Conservation (phyloP, 2,113 vertebrate species). For the Macroglossus sobrinus region DNA sequence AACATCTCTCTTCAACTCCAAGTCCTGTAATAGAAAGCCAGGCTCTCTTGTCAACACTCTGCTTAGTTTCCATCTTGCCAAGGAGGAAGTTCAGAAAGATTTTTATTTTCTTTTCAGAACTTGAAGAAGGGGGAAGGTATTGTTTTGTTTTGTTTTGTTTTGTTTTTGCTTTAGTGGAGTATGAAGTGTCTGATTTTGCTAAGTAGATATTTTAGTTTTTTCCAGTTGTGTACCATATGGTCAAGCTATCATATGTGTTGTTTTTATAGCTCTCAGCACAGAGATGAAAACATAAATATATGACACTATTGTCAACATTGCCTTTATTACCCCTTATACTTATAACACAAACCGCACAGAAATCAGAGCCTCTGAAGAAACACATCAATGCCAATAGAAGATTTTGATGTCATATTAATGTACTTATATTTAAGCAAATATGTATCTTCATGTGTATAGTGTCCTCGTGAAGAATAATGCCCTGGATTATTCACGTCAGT, state of each 20-base stretch:
- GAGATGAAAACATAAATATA: neutral
- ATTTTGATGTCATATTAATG: neutral
- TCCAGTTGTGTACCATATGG: neutral
- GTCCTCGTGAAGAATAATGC: neutral
- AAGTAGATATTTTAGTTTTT: neutral
- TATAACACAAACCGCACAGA: neutral
- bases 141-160: no score
- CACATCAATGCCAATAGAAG: accelerated
- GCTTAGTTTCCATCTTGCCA: accelerated
- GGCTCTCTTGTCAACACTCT: neutral
- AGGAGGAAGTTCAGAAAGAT: neutral
- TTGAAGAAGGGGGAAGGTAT: neutral
- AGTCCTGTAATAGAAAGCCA: neutral
- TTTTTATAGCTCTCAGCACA: neutral
- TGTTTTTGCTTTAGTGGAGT: neutral
- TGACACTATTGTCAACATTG: neutral
- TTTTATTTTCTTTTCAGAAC: neutral
- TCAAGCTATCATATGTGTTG: neutral
- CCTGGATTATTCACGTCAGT: neutral
- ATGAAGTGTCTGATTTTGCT: neutral
- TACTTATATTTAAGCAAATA: neutral
- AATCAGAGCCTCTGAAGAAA: neutral
- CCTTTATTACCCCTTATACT: neutral
- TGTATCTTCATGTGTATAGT: neutral
- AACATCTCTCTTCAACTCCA: neutral